phyloP scores from a whole-genome alignment of 2,113 vertebrate genomes.

The Spilogale gracilis region DNA sequence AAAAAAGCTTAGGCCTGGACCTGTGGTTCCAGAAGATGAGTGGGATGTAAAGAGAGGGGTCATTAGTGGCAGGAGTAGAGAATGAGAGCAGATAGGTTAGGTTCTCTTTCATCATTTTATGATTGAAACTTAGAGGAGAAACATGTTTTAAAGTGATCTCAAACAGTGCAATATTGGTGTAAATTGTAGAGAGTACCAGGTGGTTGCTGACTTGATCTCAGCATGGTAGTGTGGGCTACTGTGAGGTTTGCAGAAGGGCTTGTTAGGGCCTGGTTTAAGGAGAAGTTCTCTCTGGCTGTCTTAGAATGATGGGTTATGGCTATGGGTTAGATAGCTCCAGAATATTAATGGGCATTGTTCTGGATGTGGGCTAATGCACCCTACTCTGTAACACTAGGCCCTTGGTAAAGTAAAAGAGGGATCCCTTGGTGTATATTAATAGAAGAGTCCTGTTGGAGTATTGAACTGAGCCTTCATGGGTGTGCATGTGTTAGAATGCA shows the following conservation, averaged over 20 bases:
- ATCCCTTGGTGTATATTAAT: not conserved
- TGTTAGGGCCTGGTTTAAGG: not conserved
- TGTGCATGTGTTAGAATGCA: not conserved
- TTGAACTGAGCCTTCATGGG: not conserved
- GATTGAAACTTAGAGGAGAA: conserved; percentile 20
- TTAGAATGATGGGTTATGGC: not conserved
- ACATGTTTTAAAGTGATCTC: not conserved
- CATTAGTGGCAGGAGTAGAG: not conserved
- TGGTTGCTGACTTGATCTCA: not conserved
- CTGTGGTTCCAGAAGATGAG: not conserved
- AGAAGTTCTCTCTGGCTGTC: not conserved
- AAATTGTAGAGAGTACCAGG: not conserved
- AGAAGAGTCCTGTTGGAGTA: not conserved
- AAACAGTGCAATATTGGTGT: not conserved
- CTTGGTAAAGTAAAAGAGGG: not conserved
- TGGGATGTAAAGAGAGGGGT: not conserved
- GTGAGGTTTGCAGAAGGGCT: not conserved
- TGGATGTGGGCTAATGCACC: not conserved
- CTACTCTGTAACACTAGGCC: not conserved
- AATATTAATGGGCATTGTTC: not conserved
- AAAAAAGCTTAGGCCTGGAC: not conserved
- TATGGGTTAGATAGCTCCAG: not conserved
- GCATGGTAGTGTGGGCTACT: not conserved
- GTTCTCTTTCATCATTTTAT: not conserved
- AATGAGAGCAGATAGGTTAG: not conserved